Evolutionary conservation across 1,140 invertebrate genomes (phyloP).

Genomic region (Diplogasteroides magnus): DNA sequence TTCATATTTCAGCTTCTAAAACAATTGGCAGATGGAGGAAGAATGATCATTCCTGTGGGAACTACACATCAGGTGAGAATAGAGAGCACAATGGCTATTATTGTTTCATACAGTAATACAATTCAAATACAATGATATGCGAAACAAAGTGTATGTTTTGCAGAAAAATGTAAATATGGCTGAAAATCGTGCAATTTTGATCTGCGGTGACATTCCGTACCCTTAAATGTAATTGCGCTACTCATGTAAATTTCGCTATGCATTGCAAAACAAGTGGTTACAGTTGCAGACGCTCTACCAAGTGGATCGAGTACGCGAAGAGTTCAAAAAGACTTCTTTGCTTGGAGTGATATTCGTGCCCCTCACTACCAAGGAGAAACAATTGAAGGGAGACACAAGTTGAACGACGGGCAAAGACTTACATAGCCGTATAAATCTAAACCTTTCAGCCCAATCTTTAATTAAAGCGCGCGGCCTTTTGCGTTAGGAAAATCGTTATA

Average conservation of each 20-base stretch:
- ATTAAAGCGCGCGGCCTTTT: too few relatives aligned
- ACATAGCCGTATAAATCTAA: too few relatives aligned
- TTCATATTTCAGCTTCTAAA: conserved; percentile 62
- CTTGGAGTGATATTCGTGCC: conserved; percentile 97
- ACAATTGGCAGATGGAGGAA: conserved; percentile 74
- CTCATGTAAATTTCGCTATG: not conserved
- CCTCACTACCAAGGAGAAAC: conserved; percentile 77
- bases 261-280: not conserved
- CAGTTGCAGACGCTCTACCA: conserved; percentile 65
- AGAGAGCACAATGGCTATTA: too few relatives aligned
- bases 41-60: conserved; percentile 79
- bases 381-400: conserved; percentile 57
- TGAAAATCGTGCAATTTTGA: conserved; percentile 59
- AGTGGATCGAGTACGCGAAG: conserved; percentile 80
- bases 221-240: not conserved
- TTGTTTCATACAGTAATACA: too few relatives aligned
- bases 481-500: too few relatives aligned
- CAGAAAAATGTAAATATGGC: too few relatives aligned
- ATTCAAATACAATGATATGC: too few relatives aligned
- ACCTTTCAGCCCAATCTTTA: too few relatives aligned
- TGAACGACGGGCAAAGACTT: not conserved
- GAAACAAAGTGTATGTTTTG: too few relatives aligned
- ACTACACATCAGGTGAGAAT: conserved; percentile 65
- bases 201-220: not conserved
- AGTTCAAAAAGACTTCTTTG: conserved; percentile 70